Conservation (phyloP, 1,140 invertebrate genomes). For the Maconellicoccus hirsutus region DNA sequence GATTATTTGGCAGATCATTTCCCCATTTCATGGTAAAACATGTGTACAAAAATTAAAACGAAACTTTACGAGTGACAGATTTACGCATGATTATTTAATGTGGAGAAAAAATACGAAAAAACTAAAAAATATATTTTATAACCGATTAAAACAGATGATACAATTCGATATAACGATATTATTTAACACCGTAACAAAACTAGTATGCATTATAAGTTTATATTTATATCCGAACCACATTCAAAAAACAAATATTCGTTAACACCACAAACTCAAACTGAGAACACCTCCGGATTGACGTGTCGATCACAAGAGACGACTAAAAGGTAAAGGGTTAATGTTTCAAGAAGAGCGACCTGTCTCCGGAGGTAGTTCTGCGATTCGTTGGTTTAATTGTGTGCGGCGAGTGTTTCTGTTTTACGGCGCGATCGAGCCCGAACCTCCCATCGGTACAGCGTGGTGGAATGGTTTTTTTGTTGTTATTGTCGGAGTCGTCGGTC, state of each 20-base stretch:
- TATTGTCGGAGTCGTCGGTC: neutral
- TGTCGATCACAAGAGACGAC: too few species aligned
- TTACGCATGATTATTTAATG: neutral
- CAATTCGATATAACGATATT: neutral
- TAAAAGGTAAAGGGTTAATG: neutral
- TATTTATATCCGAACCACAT: conserved; percentile 9
- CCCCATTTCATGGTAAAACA: conserved; percentile 17
- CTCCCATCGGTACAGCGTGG: neutral
- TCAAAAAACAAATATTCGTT: neutral
- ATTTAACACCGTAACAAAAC: neutral
- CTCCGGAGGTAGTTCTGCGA: neutral
- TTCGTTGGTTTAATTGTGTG: neutral
- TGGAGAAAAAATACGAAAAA: neutral
- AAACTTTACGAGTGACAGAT: neutral
- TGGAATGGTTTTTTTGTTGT: neutral
- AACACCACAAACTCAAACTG: neutral
- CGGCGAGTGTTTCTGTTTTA: neutral
- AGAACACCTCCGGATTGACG: neutral
- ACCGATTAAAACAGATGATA: conserved; percentile 3
- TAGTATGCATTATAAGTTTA: neutral
- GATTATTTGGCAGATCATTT: conserved; percentile 5
- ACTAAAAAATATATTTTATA: neutral
- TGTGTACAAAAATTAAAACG: neutral
- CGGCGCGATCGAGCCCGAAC: neutral
- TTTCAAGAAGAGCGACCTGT: neutral